Evolutionary conservation across 2,797 vertebrate genomes (phyloP).

Genomic region (Halcyon leucocephala): DNA sequence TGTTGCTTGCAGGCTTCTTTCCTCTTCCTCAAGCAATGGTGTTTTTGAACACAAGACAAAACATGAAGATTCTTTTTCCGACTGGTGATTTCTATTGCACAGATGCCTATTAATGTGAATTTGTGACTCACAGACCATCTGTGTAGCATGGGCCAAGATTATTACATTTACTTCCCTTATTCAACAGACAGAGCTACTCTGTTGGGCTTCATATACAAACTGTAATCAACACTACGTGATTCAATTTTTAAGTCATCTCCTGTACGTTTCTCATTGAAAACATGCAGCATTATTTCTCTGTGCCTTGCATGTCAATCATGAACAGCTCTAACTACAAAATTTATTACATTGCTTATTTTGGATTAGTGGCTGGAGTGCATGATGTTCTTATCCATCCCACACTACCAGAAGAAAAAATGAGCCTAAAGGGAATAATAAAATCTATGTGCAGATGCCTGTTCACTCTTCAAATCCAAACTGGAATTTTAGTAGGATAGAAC

Average conservation of each 20-base stretch:
- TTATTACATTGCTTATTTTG: constrained; percentile 53
- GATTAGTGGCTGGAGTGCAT: background rate
- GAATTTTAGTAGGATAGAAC: constrained; percentile 43
- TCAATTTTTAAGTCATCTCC: constrained; percentile 35
- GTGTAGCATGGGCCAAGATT: constrained; percentile 35
- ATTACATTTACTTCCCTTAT: constrained; percentile 45
- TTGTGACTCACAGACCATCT: constrained; percentile 62
- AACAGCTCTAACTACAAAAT: constrained; percentile 28
- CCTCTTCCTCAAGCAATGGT: background rate
- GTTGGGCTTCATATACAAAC: constrained; percentile 43
- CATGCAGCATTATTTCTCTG: constrained; percentile 10
- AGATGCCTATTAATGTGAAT: constrained; percentile 48
- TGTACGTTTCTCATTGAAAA: constrained; percentile 1
- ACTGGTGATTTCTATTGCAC: background rate
- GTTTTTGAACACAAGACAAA: constrained; percentile 7
- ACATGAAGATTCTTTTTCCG: background rate
- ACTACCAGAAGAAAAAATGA: constrained; percentile 13
- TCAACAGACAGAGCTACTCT: constrained; percentile 40
- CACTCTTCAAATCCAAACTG: constrained; percentile 49
- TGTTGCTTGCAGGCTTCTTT: background rate
- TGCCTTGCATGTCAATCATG: constrained; percentile 29
- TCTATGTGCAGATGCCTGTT: constrained; percentile 17
- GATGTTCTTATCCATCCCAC: constrained; percentile 18
- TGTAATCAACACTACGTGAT: constrained; percentile 54
- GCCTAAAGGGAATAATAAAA: constrained; percentile 25